phyloP scores from a whole-genome alignment of 2,113 vertebrate species.

The Amblyornis subalaris region DNA sequence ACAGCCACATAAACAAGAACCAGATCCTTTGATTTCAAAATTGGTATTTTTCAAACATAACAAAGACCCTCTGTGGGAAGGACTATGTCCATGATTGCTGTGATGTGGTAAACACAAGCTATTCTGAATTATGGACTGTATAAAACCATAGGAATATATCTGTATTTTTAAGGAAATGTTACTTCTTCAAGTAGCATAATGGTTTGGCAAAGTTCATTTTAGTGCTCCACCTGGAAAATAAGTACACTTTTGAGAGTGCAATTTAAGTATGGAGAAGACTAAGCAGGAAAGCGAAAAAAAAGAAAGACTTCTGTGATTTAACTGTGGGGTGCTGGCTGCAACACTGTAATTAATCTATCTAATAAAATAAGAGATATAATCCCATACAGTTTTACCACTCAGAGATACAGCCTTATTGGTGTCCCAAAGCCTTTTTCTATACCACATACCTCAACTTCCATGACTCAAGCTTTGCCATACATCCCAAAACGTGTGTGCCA shows the following conservation, averaged over 20 bases:
- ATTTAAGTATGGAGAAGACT: neutral
- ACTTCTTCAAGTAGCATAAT: neutral
- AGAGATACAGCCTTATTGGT: neutral
- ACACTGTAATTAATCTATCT: neutral
- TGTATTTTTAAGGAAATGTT: neutral
- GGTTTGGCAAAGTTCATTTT: neutral
- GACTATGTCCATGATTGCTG: neutral
- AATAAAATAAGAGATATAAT: neutral
- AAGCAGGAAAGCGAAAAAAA: neutral
- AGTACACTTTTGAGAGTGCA: neutral
- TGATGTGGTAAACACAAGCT: neutral
- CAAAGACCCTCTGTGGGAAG: neutral
- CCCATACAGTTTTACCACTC: neutral
- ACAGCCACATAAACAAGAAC: neutral
- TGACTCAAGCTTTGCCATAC: neutral
- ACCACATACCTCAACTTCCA: neutral
- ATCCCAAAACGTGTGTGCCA: neutral
- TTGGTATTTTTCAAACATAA: neutral
- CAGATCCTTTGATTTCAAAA: constrained; percentile 8
- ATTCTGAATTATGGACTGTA: neutral
- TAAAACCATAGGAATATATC: neutral
- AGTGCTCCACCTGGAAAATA: neutral
- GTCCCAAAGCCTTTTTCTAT: neutral
- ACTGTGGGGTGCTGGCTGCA: neutral
- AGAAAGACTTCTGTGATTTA: neutral